A percentile compares a stretch with the other conserved stretches of the same genome.
phyloP scores from a whole-genome alignment of 2,113 vertebrate genomes.

The Grus americana region DNA sequence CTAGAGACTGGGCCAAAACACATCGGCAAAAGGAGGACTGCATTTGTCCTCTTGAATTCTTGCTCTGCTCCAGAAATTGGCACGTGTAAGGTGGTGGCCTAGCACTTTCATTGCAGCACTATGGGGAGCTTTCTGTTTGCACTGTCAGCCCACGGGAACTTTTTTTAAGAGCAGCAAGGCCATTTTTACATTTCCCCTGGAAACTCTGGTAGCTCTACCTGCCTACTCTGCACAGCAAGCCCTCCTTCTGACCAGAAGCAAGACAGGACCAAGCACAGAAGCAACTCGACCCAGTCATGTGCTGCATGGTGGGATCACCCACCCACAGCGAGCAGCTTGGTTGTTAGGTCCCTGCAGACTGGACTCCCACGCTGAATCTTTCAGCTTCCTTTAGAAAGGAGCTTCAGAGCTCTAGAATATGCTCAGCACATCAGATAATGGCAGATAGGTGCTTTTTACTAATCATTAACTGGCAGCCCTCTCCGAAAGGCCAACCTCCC shows the following conservation, averaged over 20 bases:
- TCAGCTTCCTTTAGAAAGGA: slow-evolving; percentile 7
- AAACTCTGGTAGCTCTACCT: not conserved
- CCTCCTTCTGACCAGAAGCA: not conserved
- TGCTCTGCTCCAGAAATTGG: not conserved
- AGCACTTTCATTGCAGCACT: not conserved
- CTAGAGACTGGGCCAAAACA: not conserved
- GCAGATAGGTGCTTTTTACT: slow-evolving; percentile 59
- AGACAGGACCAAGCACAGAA: not conserved
- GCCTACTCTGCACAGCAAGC: not conserved
- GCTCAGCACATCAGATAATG: slow-evolving; percentile 42
- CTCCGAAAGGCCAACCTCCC: slow-evolving; percentile 54
- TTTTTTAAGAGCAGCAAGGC: not conserved
- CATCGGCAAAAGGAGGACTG: not conserved
- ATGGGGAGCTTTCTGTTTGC: not conserved
- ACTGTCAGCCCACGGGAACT: not conserved
- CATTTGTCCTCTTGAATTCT: not conserved
- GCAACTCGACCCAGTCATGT: not conserved
- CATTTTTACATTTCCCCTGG: not conserved
- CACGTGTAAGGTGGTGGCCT: not conserved
- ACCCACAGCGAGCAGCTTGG: not conserved
- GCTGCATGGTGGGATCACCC: not conserved
- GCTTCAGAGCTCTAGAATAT: slow-evolving; percentile 21
- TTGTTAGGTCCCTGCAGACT: not conserved
- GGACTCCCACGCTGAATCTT: not conserved
- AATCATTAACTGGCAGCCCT: slow-evolving; percentile 46